phyloP scores from a whole-genome alignment of 2,797 vertebrate species.

The Alca torda region DNA sequence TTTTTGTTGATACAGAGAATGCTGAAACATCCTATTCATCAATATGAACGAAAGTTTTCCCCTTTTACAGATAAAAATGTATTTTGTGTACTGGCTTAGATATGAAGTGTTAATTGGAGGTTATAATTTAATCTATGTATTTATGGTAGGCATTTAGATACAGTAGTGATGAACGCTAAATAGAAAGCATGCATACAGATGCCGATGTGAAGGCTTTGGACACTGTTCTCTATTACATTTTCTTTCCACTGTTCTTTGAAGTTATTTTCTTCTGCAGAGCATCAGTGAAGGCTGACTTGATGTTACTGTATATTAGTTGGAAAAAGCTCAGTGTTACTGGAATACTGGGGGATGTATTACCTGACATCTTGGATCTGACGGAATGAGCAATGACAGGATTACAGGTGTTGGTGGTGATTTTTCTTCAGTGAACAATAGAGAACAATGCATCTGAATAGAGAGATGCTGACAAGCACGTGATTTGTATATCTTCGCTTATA shows the following conservation, averaged over 20 bases:
- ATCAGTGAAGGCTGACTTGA: neutral
- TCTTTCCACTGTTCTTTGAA: neutral
- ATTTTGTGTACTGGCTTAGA: neutral
- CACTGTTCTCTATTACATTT: neutral
- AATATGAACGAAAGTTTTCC: neutral
- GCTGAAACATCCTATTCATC: neutral
- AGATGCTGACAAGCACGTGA: neutral
- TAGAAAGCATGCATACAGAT: neutral
- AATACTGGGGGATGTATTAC: neutral
- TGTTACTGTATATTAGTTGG: neutral
- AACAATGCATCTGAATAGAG: neutral
- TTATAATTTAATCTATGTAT: neutral
- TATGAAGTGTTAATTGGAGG: neutral
- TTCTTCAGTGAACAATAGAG: neutral
- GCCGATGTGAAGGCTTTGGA: neutral
- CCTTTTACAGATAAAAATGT: neutral
- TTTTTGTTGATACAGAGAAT: neutral
- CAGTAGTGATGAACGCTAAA: neutral
- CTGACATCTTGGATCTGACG: neutral
- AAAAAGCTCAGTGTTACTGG: neutral
- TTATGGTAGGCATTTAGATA: neutral
- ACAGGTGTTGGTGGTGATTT: constrained; percentile 11
- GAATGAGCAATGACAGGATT: neutral
- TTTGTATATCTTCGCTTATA: neutral
- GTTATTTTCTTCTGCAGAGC: neutral